Evolutionary conservation across 64 coral and sea anemone species (phyloP), one percentile per base, ranked within the genome.

Genomic region (Montipora capricornis): DNA sequence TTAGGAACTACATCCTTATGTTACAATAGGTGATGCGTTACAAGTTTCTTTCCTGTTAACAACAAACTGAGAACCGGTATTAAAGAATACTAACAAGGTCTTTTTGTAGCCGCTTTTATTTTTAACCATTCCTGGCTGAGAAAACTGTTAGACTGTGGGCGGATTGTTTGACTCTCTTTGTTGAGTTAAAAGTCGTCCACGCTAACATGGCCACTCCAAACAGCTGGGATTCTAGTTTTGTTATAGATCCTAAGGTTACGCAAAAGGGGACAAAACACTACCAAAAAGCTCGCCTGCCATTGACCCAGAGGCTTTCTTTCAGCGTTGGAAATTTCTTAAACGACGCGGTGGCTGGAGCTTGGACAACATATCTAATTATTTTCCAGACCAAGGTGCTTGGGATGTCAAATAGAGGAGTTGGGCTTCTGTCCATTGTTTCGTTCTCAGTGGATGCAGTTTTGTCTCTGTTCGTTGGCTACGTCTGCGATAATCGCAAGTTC

Each of bases 371-470:
- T 50, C 2, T 95, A 77, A 17, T 95, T 26, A 73, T 95, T 44
- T 95, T 86, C 77, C 77, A 84, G 11, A 95, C 73, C 4, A 95
- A 90, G 83, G 93, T 95, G 17, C 47, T 94, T 51, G 93, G 93
- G 3, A 22, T 94, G 37, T 90, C 93, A 15, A 90, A 82, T 24
- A 90, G 67, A 57, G 15, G 82, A 16, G 87, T 83, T 2, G 93
- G 93, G 0, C 49, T 83, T 61, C 22, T 95, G 20, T 95, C 57
- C 87, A 16, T 95, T 68, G 76, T 88, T 64, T 26, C 89, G 8
- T 77, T 58, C 44, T 22, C 69, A n/a, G 22, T 90, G 0, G 93
- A 95, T 10, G 29, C 93, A n/a, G 55, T 45, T 8, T 14, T 66
- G 4, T 78, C 78, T 0, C 67, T 95, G 5, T 16, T 70, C 1